A percentile compares a stretch with the other conserved stretches of the same genome.
These are phyloP conservation scores for Oryzias curvinotus DNA, from an alignment of 2,113 vertebrate genomes.

Conservation along the genomic window DNA sequence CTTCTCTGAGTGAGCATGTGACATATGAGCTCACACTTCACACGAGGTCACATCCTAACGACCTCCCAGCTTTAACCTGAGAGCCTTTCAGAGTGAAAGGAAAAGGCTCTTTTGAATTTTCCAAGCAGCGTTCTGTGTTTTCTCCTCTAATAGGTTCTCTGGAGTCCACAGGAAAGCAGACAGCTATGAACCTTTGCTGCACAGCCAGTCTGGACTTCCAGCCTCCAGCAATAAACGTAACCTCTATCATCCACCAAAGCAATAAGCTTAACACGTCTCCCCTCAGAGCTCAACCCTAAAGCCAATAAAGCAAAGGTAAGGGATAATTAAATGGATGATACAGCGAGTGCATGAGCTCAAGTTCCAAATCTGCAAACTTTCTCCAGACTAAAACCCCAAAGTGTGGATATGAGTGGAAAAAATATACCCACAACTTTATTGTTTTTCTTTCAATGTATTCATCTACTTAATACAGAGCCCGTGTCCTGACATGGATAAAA, in stretches of 20 bases:
- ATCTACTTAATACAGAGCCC: too few species aligned
- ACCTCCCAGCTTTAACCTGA: background rate
- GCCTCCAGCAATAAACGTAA: constrained; percentile 30
- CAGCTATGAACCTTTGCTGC: constrained; percentile 2
- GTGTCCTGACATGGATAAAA: too few species aligned
- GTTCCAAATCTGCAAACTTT: constrained; percentile 41
- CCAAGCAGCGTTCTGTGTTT: background rate
- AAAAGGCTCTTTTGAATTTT: background rate
- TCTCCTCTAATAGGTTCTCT: constrained; percentile 8
- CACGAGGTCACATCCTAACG: too few species aligned
- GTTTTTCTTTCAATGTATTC: too few species aligned
- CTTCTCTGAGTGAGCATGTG: too few species aligned
- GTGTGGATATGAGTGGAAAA: too few species aligned
- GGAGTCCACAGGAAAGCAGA: background rate
- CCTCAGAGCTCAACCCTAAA: constrained; percentile 35
- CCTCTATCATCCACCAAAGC: constrained; percentile 26
- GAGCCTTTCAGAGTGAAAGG: background rate
- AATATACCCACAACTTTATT: too few species aligned
- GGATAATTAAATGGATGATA: constrained; percentile 57
- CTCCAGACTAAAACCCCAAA: too few species aligned
- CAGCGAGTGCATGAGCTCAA: constrained; percentile 28
- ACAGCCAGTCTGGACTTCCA: constrained; percentile 16
- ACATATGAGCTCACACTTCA: too few species aligned
- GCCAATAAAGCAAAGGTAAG: constrained; percentile 48
- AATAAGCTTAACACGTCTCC: constrained; percentile 46